Base-by-base conservation (phyloP, 2,113 vertebrate genomes). In the Pogonocichla stellata region DNA sequence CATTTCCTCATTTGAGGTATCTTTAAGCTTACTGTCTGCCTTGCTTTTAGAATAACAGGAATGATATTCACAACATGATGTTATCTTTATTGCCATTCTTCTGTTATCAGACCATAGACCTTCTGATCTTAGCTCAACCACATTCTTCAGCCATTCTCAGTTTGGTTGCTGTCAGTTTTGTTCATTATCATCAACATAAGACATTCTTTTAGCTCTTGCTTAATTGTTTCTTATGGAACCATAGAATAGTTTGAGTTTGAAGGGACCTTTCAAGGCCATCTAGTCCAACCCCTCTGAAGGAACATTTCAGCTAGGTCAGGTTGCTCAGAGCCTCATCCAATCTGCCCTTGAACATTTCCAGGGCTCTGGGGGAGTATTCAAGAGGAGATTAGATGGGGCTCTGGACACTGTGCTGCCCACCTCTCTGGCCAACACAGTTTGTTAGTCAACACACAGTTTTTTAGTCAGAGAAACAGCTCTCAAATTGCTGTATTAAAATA, bases 281-380 rank as follows among this genome's bases (percentile, higher is more conserved):
- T 45, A 29, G 7, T 60, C 28, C 28, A 53, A 45, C 2, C 2
- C 3, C 10, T 1, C 8, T 16, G 7, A 15, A 45, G 16, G 13
- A 38, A 67, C 9, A n/a, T 74, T 24, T 60, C 28, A 31, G 0
- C 19, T 67, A 31, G 61, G 17, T 74, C 38, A 74, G 23, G 53
- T 51, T 60, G 45, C 53, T 60, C n/a, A 53, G 38, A 81, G 19
- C 31, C 53, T 73, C 7, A 0, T 40, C 28, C 19, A 53, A 2
- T 40, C n/a, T 67, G 38, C 9, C 45, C 60, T 60, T 36, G 29
- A 51, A 34, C 28, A 34, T 3, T 82, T 58, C 15, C 51, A 78
- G n/a, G 19, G 9, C 28, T 36, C 28, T 36, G 12, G 20, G 12
- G 20, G 38, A 24, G 4, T 38, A 19, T 53, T 80, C 24, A 29